A percentile compares a stretch with the other conserved stretches of the same genome.
phyloP scores from a whole-genome alignment of 2,888 invertebrate genomes.

The Endotricha flammealis region DNA sequence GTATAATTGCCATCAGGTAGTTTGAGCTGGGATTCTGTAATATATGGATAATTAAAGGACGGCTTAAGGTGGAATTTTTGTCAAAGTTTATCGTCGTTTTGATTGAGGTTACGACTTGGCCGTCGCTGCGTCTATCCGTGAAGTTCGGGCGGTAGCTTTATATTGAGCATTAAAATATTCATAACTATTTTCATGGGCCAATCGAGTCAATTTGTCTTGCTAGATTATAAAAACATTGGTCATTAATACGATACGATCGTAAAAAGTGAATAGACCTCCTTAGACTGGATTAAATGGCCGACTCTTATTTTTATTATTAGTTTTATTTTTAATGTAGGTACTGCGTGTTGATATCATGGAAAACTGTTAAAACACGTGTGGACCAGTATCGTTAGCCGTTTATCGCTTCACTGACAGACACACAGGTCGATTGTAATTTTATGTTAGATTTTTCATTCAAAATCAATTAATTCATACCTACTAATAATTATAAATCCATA shows the following conservation, averaged over 20 bases:
- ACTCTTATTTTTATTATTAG: constrained; percentile 12
- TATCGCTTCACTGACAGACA: constrained; percentile 14
- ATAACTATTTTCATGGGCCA: constrained; percentile 44
- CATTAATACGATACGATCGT: constrained; percentile 54
- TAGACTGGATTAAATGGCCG: constrained; percentile 45
- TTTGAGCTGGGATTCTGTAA: constrained; percentile 62
- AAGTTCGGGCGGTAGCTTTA: constrained; percentile 76
- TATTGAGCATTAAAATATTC: constrained; percentile 46
- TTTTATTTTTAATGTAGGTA: constrained; percentile 9
- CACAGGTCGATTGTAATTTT: constrained; percentile 17
- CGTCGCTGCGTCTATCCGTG: constrained; percentile 32
- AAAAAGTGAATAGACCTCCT: constrained; percentile 51
- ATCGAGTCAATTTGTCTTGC: constrained; percentile 65
- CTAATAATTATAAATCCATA: too few species aligned
- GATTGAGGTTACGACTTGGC: constrained; percentile 73
- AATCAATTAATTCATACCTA: too few species aligned
- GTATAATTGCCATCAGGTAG: constrained; percentile 77
- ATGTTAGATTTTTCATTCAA: too few species aligned
- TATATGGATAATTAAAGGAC: constrained; percentile 77
- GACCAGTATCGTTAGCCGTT: too few species aligned
- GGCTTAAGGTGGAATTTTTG: constrained; percentile 76
- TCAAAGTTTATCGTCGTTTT: constrained; percentile 75
- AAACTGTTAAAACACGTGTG: too few species aligned
- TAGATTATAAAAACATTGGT: constrained; percentile 64
- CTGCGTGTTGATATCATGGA: constrained; percentile 1